phyloP scores from a whole-genome alignment of 2,113 vertebrate genomes.

The Psettodes erumei region DNA sequence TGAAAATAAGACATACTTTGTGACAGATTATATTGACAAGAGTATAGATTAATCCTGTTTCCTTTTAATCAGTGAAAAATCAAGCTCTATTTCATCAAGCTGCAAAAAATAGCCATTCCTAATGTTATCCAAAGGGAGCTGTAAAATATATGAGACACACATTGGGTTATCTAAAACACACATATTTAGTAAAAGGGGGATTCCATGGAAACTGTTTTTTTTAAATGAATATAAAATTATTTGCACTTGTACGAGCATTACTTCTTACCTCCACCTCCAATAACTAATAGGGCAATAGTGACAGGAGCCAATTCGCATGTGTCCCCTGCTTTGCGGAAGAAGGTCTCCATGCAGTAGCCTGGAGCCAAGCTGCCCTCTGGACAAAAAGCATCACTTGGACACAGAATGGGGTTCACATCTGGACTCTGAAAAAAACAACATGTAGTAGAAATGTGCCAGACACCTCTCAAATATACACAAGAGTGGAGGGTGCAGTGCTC shows the following conservation, averaged over 20 bases:
- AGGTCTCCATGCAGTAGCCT: conserved; percentile 89
- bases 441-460: not conserved
- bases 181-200: not conserved
- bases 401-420: conserved; percentile 86
- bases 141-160: not conserved
- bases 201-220: not conserved
- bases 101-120: not conserved
- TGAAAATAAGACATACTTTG: not conserved
- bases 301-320: conserved; percentile 88
- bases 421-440: conserved; percentile 82
- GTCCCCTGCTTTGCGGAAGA: conserved; percentile 86
- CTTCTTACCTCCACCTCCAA: conserved; percentile 82
- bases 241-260: not conserved
- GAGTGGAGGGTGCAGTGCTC: conserved; percentile 60
- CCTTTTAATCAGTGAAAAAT: too few species aligned
- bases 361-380: conserved; percentile 85
- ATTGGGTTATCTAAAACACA: too few species aligned
- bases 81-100: not conserved
- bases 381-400: conserved; percentile 89
- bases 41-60: too few species aligned
- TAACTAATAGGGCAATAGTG: conserved; percentile 83
- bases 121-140: not conserved
- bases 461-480: not conserved
- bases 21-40: not conserved
- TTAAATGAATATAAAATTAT: too few species aligned